Evolutionary conservation across 2,888 invertebrate genomes (phyloP).

Genomic region (Temnothorax ravouxi): DNA sequence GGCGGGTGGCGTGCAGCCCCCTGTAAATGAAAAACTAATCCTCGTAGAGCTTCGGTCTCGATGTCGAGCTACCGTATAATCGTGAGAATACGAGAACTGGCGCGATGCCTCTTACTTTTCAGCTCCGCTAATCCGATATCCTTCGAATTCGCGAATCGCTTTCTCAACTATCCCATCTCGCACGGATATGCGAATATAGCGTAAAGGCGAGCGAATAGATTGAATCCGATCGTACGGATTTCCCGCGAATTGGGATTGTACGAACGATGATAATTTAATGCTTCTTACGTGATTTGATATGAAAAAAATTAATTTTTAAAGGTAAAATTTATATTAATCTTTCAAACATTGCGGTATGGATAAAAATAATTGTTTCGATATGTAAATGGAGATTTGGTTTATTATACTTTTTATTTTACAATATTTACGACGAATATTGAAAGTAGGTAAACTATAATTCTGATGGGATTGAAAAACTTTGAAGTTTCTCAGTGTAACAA

Average conservation of each 20-base stretch:
- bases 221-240: background rate
- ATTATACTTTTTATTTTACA: background rate
- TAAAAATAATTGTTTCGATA: background rate
- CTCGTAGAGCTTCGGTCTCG: constrained; percentile 44
- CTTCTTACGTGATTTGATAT: background rate
- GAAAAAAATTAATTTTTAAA: background rate
- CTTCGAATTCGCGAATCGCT: constrained; percentile 65
- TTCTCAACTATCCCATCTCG: constrained; percentile 53
- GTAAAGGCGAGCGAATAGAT: background rate
- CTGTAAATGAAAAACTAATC: constrained; percentile 1
- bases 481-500: background rate
- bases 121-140: constrained; percentile 66
- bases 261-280: background rate
- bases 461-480: background rate
- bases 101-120: constrained; percentile 65
- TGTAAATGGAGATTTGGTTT: background rate
- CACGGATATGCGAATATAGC: constrained; percentile 3
- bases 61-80: constrained; percentile 35
- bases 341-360: background rate
- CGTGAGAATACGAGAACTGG: background rate
- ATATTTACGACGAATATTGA: constrained; percentile 1
- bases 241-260: background rate
- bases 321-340: constrained; percentile 1
- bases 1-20: background rate
- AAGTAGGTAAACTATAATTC: background rate